phyloP scores from a whole-genome alignment of 1,140 invertebrate genomes.

The Drosophila jambulina region DNA sequence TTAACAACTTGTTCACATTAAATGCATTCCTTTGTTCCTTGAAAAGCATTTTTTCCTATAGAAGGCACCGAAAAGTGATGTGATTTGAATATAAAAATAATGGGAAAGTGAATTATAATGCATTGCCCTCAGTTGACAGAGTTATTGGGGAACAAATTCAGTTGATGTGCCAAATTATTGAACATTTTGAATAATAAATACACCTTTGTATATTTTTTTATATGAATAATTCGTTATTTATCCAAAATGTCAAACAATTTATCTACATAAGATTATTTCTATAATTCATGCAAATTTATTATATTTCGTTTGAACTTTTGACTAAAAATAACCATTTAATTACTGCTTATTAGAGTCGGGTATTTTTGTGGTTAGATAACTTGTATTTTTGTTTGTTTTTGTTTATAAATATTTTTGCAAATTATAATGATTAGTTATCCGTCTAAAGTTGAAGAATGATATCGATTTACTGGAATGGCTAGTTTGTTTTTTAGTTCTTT shows the following conservation, averaged over 20 bases:
- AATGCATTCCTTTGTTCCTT: slow-evolving; percentile 6
- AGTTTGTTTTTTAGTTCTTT: not conserved
- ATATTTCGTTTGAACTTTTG: not conserved
- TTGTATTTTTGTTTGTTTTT: not conserved
- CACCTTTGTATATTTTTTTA: not conserved
- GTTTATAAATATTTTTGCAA: not conserved
- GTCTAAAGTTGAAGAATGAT: slow-evolving; percentile 13
- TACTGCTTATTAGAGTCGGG: not conserved
- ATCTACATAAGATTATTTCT: not conserved
- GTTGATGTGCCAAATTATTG: slow-evolving; percentile 1
- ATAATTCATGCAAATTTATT: slow-evolving; percentile 9
- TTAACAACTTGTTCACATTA: slow-evolving; percentile 3
- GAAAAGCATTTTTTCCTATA: not conserved
- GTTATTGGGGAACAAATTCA: not conserved
- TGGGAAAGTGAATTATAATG: slow-evolving; percentile 2
- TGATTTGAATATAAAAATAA: slow-evolving; percentile 6
- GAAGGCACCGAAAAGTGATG: slow-evolving; percentile 5
- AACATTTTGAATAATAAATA: not conserved
- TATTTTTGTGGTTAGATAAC: not conserved
- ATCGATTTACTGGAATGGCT: slow-evolving; percentile 10
- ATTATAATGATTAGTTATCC: slow-evolving; percentile 9
- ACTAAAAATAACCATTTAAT: not conserved
- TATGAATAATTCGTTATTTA: not conserved
- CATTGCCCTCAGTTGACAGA: slow-evolving; percentile 2
- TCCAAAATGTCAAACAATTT: not conserved